Base-by-base conservation (phyloP, 2,113 vertebrate species). In the Pycnonotus jocosus region DNA sequence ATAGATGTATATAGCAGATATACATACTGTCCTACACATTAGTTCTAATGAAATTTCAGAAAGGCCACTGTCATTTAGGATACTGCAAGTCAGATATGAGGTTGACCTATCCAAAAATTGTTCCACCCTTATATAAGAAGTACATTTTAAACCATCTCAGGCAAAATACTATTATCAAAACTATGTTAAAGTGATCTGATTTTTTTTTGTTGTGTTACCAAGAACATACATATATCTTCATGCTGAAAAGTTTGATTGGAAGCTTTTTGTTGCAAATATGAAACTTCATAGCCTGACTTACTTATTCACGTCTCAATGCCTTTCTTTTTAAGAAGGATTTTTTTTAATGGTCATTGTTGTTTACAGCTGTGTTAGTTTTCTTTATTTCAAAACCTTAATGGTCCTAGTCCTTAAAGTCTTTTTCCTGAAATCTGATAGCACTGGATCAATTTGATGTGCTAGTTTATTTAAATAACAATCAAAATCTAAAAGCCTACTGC, bases 51-150 rank as follows among this genome's bases (percentile, higher is more conserved):
- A 38, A 7, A 47, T 38, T 92, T 79, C n/a, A 66, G 53, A 71
- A 88, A 47, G 20, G 33, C 5, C 9, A 35, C 6, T 3, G 15
- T 35, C 20, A 42, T 18, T 7, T 28, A 48, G 12, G 22, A 47
- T 80, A 7, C 8, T 66, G 22, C 11, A 79, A 74, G 11, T 13
- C 10, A 81, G 30, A 8, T 61, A 24, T 17, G 27, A 61, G 2
- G 4, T 4, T 53, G 4, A 40, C 40, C 27, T 64, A 16, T 17
- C 5, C 3, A 21, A 70, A 66, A 54, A 21, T 24, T 30, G 3
- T 5, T 5, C 6, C 0, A 1, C 3, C 2, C 10, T 69, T 17
- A 42, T 82, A 30, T 51, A 27, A 42, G 28, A 28, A 51, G 2
- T 5, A 69, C 6, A 47, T 22, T 88, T 77, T 51, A 47, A 78